phyloP scores from a whole-genome alignment of 2,888 invertebrate genomes.

The Spodoptera exigua region DNA sequence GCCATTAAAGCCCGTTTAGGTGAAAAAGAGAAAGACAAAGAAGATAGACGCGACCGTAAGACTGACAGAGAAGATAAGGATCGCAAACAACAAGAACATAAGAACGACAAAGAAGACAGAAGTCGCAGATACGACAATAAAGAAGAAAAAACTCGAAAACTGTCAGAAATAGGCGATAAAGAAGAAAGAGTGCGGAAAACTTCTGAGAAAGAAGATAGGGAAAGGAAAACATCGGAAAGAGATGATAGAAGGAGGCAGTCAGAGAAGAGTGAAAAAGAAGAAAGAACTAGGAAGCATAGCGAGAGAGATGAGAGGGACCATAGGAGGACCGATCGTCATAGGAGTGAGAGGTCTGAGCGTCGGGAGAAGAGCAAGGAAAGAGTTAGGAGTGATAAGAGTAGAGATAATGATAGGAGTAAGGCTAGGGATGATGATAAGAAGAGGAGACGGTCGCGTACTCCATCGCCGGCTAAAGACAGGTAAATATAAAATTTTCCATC shows the following conservation, averaged over 20 bases:
- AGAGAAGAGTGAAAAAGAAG: conserved; percentile 34
- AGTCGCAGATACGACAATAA: conserved; percentile 41
- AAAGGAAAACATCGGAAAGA: conserved; percentile 35
- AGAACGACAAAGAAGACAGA: conserved; percentile 41
- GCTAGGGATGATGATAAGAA: conserved; percentile 56
- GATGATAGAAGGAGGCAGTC: conserved; percentile 33
- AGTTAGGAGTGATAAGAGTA: conserved; percentile 44
- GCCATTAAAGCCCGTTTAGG: conserved; percentile 59
- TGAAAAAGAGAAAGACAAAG: conserved; percentile 49
- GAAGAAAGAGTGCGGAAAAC: conserved; percentile 31
- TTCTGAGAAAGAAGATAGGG: conserved; percentile 37
- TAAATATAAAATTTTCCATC: conserved; percentile 6
- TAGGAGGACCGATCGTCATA: conserved; percentile 46
- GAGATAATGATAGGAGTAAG: conserved; percentile 48
- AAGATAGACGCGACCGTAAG: conserved; percentile 37
- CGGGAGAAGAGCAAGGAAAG: conserved; percentile 53
- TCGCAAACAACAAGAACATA: conserved; percentile 28
- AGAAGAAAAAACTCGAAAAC: conserved; percentile 45
- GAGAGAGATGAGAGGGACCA: conserved; percentile 29
- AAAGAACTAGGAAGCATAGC: conserved; percentile 30
- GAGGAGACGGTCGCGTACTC: conserved; percentile 71
- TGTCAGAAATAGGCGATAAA: conserved; percentile 30
- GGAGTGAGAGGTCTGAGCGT: conserved; percentile 46
- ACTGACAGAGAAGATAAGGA: conserved; percentile 33
- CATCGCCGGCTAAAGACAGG: conserved; percentile 68